These are phyloP conservation scores for Gerris buenoi DNA, from an alignment of 1,140 invertebrate species.

Conservation along the genomic window DNA sequence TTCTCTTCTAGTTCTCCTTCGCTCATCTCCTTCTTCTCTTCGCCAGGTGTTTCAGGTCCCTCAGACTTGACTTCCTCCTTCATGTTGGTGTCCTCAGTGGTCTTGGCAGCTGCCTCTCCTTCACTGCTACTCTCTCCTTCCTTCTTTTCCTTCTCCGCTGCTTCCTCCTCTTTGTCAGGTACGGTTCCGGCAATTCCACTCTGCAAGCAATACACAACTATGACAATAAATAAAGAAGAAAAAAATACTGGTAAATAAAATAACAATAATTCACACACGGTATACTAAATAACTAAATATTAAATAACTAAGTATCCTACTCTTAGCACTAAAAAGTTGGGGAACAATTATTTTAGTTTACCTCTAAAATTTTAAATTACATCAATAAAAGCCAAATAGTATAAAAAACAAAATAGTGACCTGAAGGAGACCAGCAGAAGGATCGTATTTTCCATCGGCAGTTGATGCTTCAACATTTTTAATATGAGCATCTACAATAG, in stretches of 20 bases:
- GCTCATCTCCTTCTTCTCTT: constrained; percentile 28
- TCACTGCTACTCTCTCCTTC: constrained; percentile 32
- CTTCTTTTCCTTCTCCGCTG: constrained; percentile 29
- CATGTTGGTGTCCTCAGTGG: neutral
- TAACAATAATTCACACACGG: no score
- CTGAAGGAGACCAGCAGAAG: constrained; percentile 54
- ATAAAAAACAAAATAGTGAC: no score
- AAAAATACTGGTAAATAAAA: no score
- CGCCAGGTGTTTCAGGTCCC: constrained; percentile 22
- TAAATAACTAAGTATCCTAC: no score
- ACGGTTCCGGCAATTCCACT: constrained; percentile 86
- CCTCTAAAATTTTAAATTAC: no score
- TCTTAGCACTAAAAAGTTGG: no score
- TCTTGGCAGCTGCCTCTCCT: constrained; percentile 25
- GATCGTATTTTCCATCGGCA: constrained; percentile 62
- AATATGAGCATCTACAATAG: constrained; percentile 87
- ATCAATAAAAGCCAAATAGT: no score
- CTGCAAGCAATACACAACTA: no score
- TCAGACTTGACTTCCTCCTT: constrained; percentile 18
- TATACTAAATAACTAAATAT: no score
- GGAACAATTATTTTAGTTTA: no score
- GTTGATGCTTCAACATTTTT: constrained; percentile 80
- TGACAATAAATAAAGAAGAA: no score
- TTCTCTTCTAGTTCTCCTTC: constrained; percentile 19
- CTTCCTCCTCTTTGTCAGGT: constrained; percentile 42